Conservation (phyloP, 2,113 vertebrate species). For the Ahaetulla prasina region DNA sequence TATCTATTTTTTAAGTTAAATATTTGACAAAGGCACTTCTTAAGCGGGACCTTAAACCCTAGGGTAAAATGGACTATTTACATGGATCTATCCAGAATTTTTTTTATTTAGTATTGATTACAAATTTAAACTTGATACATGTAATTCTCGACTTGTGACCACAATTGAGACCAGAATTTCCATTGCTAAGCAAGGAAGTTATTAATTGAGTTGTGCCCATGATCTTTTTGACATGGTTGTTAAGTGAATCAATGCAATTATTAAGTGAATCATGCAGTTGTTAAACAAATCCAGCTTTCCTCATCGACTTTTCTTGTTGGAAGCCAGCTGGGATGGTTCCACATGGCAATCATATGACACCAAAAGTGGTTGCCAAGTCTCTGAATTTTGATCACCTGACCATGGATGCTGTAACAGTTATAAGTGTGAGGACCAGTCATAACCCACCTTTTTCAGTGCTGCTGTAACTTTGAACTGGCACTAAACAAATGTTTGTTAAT, state of each 20-base stretch:
- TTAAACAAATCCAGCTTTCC: neutral
- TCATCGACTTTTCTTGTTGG: neutral
- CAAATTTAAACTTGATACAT: neutral
- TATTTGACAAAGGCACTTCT: neutral
- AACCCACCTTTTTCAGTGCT: neutral
- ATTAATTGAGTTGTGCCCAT: neutral
- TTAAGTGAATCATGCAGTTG: neutral
- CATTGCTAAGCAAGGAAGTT: neutral
- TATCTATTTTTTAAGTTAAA: neutral
- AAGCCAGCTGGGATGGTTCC: neutral
- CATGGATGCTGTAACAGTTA: neutral
- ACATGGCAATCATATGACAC: neutral
- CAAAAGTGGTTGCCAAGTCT: neutral
- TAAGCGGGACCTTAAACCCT: neutral
- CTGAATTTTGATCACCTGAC: neutral
- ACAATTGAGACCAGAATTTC: neutral
- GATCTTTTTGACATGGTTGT: neutral
- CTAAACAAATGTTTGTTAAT: neutral
- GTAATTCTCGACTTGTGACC: neutral
- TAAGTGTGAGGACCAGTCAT: neutral
- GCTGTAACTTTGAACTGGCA: neutral
- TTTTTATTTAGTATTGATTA: neutral
- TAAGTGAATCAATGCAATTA: neutral
- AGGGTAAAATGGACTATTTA: fast-evolving
- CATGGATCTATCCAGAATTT: neutral